Base-by-base conservation (phyloP, 1,140 invertebrate species). In the Paralvinella palmiformis region DNA sequence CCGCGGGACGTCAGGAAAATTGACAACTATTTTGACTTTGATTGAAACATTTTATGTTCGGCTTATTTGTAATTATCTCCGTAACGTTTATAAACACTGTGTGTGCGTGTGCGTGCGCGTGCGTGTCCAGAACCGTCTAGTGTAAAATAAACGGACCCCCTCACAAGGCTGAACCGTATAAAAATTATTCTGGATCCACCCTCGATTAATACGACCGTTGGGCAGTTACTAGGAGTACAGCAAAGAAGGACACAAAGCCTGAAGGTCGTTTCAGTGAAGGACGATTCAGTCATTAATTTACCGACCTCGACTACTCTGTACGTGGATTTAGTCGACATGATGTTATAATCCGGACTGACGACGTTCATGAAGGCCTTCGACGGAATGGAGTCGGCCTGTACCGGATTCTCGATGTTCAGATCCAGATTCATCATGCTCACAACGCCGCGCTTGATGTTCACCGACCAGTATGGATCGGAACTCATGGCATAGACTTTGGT, bases 381-480 rank as follows among this genome's bases (percentile, higher is more conserved):
- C 10, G 17, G 24, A 24, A 20, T 56, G 17, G 41, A 24, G 10
- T 44, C 20, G 22, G 20, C 64, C 7, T 27, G 7, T 10, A 53
- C 13, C 24, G 41, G 31, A 22, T 56, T 57, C 7, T 59, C 50
- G 22, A 65, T 58, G 6, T 73, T 56, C 2, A 79, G 52, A 63
- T 78, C 75, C 33, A 80, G 63, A 53, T 80, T 74, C 22, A 81
- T 58, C 56, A 79, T 59, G 53, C 68, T 68, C 29, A 80, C 55
- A 50, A 78, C 60, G 62, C 74, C 73, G 63, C 71, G 69, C 67
- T 80, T 80, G 52, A 79, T 70, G 68, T 80, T 79, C 31, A 76
- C 60, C 1, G 77, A 78, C 76, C 76, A 80, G n/a, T 70, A 44
- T 6, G 73, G 68, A n/a, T 80, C 78, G n/a, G n/a, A n/a, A n/a